Base-by-base conservation (phyloP, 1,140 invertebrate genomes). In the Coptotermes formosanus region DNA sequence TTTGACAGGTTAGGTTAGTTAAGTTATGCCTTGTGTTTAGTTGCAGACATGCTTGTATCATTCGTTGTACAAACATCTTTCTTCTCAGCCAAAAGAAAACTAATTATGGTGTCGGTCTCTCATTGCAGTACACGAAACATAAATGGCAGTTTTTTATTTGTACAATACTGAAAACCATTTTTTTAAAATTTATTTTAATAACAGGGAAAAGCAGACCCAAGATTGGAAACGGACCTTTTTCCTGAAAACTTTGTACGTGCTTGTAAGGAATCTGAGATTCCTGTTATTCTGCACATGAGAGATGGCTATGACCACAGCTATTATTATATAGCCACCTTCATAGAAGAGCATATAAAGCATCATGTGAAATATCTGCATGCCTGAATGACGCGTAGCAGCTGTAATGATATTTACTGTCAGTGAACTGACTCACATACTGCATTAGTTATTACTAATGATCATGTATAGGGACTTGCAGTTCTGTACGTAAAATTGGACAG, bases 231-330 rank as follows among this genome's bases (percentile, higher is more conserved):
- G 52, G 96, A 99, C 91, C 92, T 99, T 6, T 90, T 96, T 55
- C 97, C 98, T 0, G 95, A 99, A 87, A 97, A 97, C 89, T 93
- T 99, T 75, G 91, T 97, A 43, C 90, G 92, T 82, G 92, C 93
- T 45, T 96, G 95, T 89, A 92, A 94, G 87, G 93, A 95, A 87
- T 93, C 93, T 69, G 94, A 94, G 85, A 91, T 98, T 3, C 94
- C 95, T 48, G 92, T 97, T 0, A 93, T 95, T 85, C 92, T 97
- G 25, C 94, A 97, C 88, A 93, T 95, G 90, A 94, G 97, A 30
- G 95, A 97, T 86, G 97, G 95, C 25, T 99, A 99, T 91, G 98
- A 99, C 91, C 99, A 99, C 90, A 96, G 97, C 84, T 99, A 99
- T 89, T 99, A 95, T 90, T 99, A 98, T 89, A 97, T 99, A 88